These are phyloP conservation scores for Balanococcus diminutus DNA, from an alignment of 2,888 invertebrate species.

Conservation along the genomic window DNA sequence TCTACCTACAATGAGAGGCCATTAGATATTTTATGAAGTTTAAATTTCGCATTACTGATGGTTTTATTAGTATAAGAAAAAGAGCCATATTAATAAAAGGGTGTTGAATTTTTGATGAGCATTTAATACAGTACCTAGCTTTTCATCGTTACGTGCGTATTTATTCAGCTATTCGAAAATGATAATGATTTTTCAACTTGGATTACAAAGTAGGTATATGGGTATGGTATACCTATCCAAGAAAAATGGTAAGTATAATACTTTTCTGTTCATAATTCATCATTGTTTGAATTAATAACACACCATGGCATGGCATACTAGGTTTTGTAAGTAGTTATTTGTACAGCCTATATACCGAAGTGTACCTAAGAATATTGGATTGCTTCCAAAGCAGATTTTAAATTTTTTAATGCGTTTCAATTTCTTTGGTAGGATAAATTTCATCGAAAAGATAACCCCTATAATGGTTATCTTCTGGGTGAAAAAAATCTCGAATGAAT, in stretches of 20 bases:
- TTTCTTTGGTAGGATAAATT: not conserved
- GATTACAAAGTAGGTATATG: not conserved
- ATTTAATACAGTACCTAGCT: not conserved
- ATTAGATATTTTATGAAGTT: too few relatives aligned
- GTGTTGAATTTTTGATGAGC: not conserved
- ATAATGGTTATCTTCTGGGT: not conserved
- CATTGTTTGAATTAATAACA: not conserved
- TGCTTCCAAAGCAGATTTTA: not conserved
- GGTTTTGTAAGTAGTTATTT: not conserved
- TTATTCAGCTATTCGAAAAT: not conserved
- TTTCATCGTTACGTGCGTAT: not conserved
- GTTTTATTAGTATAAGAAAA: not conserved
- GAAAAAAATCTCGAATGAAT: not conserved
- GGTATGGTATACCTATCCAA: too few relatives aligned
- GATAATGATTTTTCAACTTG: not conserved
- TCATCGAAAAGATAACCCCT: not conserved
- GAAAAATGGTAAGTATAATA: too few relatives aligned
- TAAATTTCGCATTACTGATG: too few relatives aligned
- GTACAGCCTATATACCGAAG: not conserved
- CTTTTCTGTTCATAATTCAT: not conserved
- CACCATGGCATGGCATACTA: not conserved
- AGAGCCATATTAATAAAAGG: not conserved
- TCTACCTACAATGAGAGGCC: too few relatives aligned
- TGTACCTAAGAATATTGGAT: not conserved
- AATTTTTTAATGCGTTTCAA: constrained; percentile 13